Evolutionary conservation across 2,113 vertebrate species (phyloP).

Genomic region (Ranitomeya variabilis): DNA sequence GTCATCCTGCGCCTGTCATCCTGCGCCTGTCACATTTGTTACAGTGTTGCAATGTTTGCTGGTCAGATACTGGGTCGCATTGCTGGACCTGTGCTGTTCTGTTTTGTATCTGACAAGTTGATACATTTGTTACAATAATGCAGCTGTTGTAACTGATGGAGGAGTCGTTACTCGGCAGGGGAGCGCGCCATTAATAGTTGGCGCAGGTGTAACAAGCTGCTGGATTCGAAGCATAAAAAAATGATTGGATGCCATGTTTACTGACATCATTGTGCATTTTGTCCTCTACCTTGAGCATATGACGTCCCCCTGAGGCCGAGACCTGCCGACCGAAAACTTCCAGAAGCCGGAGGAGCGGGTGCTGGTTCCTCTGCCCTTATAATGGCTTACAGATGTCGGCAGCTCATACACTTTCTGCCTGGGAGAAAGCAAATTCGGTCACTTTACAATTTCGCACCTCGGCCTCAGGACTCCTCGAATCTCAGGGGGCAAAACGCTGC

Average conservation of each 20-base stretch:
- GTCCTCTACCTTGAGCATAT: not conserved
- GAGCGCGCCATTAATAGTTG: not conserved
- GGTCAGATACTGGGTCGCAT: too few relatives aligned
- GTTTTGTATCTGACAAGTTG: too few relatives aligned
- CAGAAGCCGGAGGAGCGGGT: slow-evolving; percentile 9
- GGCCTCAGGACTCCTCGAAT: not conserved
- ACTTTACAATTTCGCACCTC: slow-evolving; percentile 49
- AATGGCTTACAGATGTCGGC: slow-evolving; percentile 46
- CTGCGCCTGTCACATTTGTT: too few relatives aligned
- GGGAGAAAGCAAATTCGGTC: slow-evolving; percentile 6
- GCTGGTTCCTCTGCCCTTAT: not conserved
- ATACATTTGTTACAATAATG: not conserved
- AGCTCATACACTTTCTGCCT: not conserved
- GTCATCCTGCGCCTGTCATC: too few relatives aligned
- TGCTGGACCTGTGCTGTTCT: too few relatives aligned
- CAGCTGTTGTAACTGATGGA: too few relatives aligned
- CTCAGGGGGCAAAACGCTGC: not conserved
- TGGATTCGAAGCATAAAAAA: not conserved
- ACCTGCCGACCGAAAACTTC: not conserved
- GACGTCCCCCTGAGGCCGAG: not conserved
- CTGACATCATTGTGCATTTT: not conserved
- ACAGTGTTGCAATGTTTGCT: too few relatives aligned
- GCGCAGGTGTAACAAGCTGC: not conserved
- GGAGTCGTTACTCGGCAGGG: too few relatives aligned
- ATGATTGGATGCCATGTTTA: not conserved